phyloP scores from a whole-genome alignment of 2,797 vertebrate genomes.

The Gymnothorax reevesii region DNA sequence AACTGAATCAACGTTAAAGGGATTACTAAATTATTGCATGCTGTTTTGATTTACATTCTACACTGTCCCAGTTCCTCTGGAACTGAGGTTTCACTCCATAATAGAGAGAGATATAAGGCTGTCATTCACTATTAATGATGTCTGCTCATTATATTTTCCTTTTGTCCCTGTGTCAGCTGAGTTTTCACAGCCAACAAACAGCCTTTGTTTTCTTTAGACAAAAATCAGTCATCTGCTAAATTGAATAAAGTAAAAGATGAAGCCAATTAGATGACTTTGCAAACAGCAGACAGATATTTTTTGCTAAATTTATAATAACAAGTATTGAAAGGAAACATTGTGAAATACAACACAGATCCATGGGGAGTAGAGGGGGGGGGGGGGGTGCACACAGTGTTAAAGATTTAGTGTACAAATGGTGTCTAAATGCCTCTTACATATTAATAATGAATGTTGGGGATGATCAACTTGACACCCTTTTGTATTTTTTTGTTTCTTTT shows the following conservation, averaged over 20 bases:
- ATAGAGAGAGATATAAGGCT: neutral
- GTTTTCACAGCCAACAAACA: neutral
- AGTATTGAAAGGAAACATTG: slow-evolving; percentile 34
- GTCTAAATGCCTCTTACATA: neutral
- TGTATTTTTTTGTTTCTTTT: neutral
- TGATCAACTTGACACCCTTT: neutral
- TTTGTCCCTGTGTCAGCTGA: slow-evolving; percentile 54
- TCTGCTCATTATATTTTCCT: slow-evolving; percentile 49
- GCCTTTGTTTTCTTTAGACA: neutral
- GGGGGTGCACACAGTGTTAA: neutral
- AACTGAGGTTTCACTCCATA: too few relatives aligned
- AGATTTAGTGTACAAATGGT: neutral
- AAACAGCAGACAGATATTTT: neutral
- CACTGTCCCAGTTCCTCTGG: too few relatives aligned
- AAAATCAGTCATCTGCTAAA: neutral
- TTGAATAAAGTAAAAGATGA: neutral
- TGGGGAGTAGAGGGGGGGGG: too few relatives aligned
- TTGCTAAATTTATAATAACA: neutral
- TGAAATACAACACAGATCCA: neutral
- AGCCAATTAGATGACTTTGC: neutral
- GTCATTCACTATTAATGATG: slow-evolving; percentile 19
- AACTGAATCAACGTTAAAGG: too few relatives aligned
- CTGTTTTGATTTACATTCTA: too few relatives aligned
- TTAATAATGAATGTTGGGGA: neutral
- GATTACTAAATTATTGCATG: too few relatives aligned